These are phyloP conservation scores for Osmerus eperlanus DNA, from an alignment of 2,113 vertebrate genomes.

Conservation along the genomic window DNA sequence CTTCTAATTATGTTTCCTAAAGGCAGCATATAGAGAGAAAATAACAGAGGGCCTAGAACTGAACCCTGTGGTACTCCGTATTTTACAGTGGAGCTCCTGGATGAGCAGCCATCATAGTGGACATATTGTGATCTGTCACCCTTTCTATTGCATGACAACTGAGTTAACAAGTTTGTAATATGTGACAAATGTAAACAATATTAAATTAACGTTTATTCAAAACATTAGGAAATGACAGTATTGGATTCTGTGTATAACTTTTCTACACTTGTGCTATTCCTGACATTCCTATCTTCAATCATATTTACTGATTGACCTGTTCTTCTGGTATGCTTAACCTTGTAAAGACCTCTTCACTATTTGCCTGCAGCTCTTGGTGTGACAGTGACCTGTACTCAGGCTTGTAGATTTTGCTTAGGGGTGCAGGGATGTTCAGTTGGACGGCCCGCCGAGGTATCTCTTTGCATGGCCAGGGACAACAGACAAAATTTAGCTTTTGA, in stretches of 20 bases:
- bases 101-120: too few species aligned
- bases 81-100: too few species aligned
- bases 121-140: too few species aligned
- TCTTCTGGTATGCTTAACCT: conserved; percentile 4
- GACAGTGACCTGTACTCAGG: not conserved
- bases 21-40: too few species aligned
- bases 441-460: not conserved
- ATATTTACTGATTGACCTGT: not conserved
- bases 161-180: conserved; percentile 10
- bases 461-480: conserved; percentile 15
- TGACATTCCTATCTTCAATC: conserved; percentile 12
- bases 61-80: too few species aligned
- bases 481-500: conserved; percentile 12
- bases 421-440: not conserved
- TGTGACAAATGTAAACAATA: conserved; percentile 10
- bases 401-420: conserved; percentile 9
- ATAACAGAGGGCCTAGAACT: too few species aligned
- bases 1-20: too few species aligned
- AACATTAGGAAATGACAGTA: not conserved
- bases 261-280: not conserved
- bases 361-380: conserved; percentile 10
- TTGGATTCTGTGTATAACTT: not conserved
- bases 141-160: not conserved
- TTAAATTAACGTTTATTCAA: conserved; percentile 2
- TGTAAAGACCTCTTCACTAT: conserved; percentile 17